Conservation (phyloP, 2,888 invertebrate genomes). For the Sarcophaga subvicina region DNA sequence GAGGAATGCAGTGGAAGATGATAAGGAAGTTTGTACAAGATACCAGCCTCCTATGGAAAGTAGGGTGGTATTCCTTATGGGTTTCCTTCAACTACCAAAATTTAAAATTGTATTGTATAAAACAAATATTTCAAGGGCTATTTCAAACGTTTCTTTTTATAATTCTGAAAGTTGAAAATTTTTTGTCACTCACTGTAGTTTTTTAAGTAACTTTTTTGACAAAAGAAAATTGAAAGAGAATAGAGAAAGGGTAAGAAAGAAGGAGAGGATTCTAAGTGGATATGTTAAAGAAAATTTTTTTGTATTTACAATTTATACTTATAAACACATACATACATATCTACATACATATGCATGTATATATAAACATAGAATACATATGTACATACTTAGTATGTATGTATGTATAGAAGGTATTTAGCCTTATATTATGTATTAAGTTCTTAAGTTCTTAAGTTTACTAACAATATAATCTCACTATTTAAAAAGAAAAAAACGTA, state of each 20-base stretch:
- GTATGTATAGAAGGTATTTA: neutral
- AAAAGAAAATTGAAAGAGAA: neutral
- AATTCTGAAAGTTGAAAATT: neutral
- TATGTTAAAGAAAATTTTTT: constrained; percentile 32
- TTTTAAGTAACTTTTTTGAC: neutral
- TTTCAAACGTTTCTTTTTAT: no score
- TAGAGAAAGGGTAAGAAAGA: neutral
- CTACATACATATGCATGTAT: neutral
- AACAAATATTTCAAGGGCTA: no score
- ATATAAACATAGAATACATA: neutral
- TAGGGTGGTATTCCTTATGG: no score
- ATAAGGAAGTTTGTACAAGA: no score
- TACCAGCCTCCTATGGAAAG: no score
- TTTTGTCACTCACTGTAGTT: constrained; percentile 38
- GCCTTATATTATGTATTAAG: neutral
- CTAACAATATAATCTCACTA: constrained; percentile 63
- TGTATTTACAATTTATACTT: constrained; percentile 33
- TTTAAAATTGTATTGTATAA: no score
- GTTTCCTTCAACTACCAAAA: no score
- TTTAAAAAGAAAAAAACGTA: constrained; percentile 41
- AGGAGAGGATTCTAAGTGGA: neutral
- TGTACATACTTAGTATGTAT: neutral
- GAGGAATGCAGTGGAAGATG: no score
- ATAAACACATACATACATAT: neutral
- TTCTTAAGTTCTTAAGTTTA: constrained; percentile 61